These are phyloP conservation scores for Rhingia campestris DNA, from an alignment of 2,888 invertebrate genomes.

Conservation along the genomic window DNA sequence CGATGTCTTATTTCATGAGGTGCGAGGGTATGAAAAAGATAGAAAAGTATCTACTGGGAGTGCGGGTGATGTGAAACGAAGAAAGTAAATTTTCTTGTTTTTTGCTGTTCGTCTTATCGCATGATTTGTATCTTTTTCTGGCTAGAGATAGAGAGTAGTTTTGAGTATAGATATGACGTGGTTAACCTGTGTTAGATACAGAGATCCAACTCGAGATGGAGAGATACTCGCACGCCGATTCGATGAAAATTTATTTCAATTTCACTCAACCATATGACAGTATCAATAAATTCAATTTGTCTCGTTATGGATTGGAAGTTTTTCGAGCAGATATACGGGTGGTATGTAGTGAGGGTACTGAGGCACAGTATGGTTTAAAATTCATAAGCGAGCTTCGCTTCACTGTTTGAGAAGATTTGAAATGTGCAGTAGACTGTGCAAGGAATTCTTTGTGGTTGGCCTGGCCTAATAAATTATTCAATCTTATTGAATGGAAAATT, in stretches of 20 bases:
- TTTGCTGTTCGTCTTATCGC: not conserved
- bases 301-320: not conserved
- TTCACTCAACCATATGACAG: not conserved
- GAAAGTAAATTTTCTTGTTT: slow-evolving; percentile 15
- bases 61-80: not conserved
- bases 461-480: too few species aligned
- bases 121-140: slow-evolving; percentile 1
- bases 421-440: too few species aligned
- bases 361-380: too few species aligned
- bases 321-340: not conserved
- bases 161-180: not conserved
- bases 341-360: too few species aligned
- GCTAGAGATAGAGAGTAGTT: not conserved
- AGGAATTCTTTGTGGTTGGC: too few species aligned
- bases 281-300: not conserved
- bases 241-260: slow-evolving; percentile 34
- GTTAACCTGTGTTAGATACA: slow-evolving; percentile 4
- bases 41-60: slow-evolving; percentile 13
- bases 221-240: not conserved
- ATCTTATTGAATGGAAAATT: too few species aligned
- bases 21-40: slow-evolving; percentile 22
- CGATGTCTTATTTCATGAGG: slow-evolving; percentile 62
- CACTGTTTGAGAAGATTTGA: too few species aligned
- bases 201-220: not conserved
- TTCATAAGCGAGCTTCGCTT: too few species aligned